These are phyloP conservation scores for Gadus macrocephalus DNA, from an alignment of 2,113 vertebrate species.

Conservation along the genomic window DNA sequence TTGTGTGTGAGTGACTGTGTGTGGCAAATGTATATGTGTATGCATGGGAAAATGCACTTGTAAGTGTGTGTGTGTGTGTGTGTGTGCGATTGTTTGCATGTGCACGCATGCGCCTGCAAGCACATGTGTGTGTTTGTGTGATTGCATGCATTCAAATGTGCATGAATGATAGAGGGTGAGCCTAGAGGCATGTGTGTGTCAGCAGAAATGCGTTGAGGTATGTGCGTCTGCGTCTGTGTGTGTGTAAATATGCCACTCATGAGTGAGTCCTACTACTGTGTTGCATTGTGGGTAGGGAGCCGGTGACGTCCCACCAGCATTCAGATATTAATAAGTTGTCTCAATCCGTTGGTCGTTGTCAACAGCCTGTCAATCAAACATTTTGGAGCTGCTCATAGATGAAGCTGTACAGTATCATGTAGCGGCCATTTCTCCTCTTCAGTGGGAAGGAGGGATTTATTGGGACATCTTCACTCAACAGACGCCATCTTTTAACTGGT, in stretches of 20 bases:
- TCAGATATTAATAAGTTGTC: conserved; percentile 35
- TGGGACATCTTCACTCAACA: too few species aligned
- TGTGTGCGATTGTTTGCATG: conserved; percentile 1
- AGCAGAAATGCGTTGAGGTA: neutral
- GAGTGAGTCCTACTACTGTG: conserved; percentile 19
- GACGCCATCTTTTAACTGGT: too few species aligned
- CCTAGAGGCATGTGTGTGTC: too few species aligned
- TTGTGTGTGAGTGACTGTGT: neutral
- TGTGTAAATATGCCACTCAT: conserved; percentile 17
- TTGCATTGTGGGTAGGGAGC: conserved; percentile 18
- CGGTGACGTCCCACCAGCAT: conserved; percentile 33
- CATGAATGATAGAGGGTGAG: too few species aligned
- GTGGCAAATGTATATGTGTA: conserved; percentile 5
- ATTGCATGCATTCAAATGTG: too few species aligned
- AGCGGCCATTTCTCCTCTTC: too few species aligned
- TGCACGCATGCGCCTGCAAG: conserved; percentile 5
- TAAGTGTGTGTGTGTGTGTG: conserved; percentile 1
- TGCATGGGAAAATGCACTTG: neutral
- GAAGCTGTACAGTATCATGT: too few species aligned
- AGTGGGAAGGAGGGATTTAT: too few species aligned
- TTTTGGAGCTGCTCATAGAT: neutral
- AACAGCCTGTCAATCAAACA: neutral
- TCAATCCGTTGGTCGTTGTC: conserved; percentile 18
- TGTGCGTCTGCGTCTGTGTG: neutral
- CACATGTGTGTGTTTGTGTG: neutral